A percentile compares a stretch with the other conserved stretches of the same genome.
phyloP scores from a whole-genome alignment of 1,140 invertebrate species.

The Aphaenogaster rudis region DNA sequence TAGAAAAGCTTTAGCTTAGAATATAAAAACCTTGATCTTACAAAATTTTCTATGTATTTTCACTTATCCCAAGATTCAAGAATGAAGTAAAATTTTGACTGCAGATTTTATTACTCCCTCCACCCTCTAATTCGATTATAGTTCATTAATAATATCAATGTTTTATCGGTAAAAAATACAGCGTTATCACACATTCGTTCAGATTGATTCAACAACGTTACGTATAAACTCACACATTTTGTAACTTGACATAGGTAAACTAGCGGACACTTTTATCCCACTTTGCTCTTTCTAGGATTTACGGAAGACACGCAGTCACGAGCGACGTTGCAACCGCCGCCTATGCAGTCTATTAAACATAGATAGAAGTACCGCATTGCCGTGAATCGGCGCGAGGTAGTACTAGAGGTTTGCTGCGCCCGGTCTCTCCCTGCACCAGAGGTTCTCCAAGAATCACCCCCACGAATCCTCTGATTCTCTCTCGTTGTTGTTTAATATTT shows the following conservation, averaged over 20 bases:
- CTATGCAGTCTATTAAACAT: constrained; percentile 85
- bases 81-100: neutral
- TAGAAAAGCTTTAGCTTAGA: neutral
- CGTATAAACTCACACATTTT: neutral
- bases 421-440: constrained; percentile 25
- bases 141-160: neutral
- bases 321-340: constrained; percentile 72
- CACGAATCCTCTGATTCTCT: neutral
- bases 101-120: neutral
- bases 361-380: constrained; percentile 85
- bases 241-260: neutral
- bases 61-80: neutral
- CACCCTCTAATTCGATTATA: neutral
- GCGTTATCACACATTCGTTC: neutral
- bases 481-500: neutral
- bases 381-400: constrained; percentile 79
- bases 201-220: neutral
- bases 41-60: neutral
- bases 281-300: neutral
- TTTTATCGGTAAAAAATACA: neutral
- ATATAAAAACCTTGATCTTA: neutral
- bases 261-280: constrained; percentile 1
- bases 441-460: constrained; percentile 45
- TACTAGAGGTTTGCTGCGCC: constrained; percentile 73
- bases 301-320: constrained; percentile 57